phyloP scores from a whole-genome alignment of 1,140 invertebrate genomes.

The Dendrolimus punctatus region DNA sequence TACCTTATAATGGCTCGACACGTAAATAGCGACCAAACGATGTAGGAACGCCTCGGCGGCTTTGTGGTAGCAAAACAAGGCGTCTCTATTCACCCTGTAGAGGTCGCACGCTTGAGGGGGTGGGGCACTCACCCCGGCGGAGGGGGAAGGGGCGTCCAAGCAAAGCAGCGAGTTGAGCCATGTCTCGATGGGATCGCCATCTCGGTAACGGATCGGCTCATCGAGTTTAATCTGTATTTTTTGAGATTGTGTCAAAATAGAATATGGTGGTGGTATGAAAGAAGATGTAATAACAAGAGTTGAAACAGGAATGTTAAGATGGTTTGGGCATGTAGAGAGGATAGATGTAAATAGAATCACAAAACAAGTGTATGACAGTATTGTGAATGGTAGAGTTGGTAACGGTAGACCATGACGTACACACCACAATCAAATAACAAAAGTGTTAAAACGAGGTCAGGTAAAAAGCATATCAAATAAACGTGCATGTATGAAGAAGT shows the following conservation, averaged over 20 bases:
- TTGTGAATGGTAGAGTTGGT: too few relatives aligned
- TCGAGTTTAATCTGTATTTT: slow-evolving; percentile 80
- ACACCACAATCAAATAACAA: too few relatives aligned
- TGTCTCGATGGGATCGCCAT: slow-evolving; percentile 89
- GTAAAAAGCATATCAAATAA: too few relatives aligned
- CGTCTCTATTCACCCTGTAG: slow-evolving; percentile 94
- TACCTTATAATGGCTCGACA: slow-evolving; percentile 98
- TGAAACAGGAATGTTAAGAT: too few relatives aligned
- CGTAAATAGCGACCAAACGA: slow-evolving; percentile 92
- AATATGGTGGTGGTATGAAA: too few relatives aligned
- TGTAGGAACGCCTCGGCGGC: slow-evolving; percentile 97
- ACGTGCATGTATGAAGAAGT: too few relatives aligned
- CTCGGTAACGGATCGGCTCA: slow-evolving; percentile 96
- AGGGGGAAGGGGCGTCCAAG: slow-evolving; percentile 83
- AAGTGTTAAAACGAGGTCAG: too few relatives aligned
- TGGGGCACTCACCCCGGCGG: slow-evolving; percentile 85
- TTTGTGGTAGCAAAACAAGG: slow-evolving; percentile 97
- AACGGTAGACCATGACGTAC: too few relatives aligned
- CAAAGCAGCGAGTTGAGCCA: slow-evolving; percentile 96
- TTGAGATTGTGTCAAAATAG: background rate
- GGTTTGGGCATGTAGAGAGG: too few relatives aligned
- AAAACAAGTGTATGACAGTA: too few relatives aligned
- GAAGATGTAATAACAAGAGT: too few relatives aligned
- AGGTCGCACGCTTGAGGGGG: slow-evolving; percentile 92
- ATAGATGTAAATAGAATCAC: too few relatives aligned